Base-by-base conservation (phyloP, 2,888 invertebrate genomes). In the Mythimna albipuncta region DNA sequence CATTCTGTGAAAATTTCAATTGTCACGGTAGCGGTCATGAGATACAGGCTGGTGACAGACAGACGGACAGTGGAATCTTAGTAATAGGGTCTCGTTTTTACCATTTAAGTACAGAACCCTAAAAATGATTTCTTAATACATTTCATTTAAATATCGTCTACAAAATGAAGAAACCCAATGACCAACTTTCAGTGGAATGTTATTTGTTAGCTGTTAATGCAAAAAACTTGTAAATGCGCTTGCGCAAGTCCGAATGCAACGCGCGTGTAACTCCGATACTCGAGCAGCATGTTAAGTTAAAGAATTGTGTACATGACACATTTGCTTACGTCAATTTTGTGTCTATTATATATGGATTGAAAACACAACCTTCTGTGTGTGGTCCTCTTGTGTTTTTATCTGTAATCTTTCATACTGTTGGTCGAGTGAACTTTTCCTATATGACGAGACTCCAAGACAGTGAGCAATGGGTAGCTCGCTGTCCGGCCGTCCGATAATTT, bases 201-300 rank as follows among this genome's bases (percentile, higher is more conserved):
- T 72, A 77, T 76, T 74, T 69, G 76, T 70, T 72, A 77, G 75
- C 73, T 67, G 52, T 68, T 72, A 65, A 79, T 68, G 84, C 82
- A 85, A 79, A 85, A 82, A 79, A 78, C 75, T 74, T 75, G 83
- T 75, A 71, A 71, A 75, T 82, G 61, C 77, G 69, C 64, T 85
- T 85, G 59, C 80, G 82, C 85, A 85, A 86, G 64, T n/a, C 19
- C 38, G 59, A 69, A 65, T 77, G 68, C 65, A 65, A 72, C 41
- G 54, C 58, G 67, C 50, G 62, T 63, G 69, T 71, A 65, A 63
- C 58, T 35, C 58, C 19, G 67, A 78, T 69, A 75, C 75, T 26
- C 16, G 64, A 73, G 70, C 57, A 71, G 72, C 75, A 84, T 84
- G 75, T 75, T 63, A 71, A 82, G 68, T 82, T 55, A 35, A 69